Evolutionary conservation across 2,113 vertebrate species (phyloP).

Genomic region (Perca fluviatilis): DNA sequence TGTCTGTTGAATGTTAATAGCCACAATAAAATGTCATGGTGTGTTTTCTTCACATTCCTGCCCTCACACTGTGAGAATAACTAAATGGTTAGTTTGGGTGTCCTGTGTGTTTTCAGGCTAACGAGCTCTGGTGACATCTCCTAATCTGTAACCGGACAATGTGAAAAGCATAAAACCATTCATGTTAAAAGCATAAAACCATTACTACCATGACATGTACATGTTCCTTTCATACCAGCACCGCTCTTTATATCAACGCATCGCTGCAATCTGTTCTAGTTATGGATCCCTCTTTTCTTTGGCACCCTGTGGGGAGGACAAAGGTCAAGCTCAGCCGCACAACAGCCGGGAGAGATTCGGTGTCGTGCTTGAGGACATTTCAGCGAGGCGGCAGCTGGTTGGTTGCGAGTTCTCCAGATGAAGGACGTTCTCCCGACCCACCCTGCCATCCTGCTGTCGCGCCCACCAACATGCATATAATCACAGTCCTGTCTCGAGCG

Average conservation of each 20-base stretch:
- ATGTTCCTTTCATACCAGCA: neutral
- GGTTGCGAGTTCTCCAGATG: neutral
- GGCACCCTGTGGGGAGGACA: conserved; percentile 18
- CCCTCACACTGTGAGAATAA: neutral
- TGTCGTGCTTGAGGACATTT: neutral
- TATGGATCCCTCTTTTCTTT: conserved; percentile 4
- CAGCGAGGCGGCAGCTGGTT: neutral
- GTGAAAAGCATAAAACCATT: neutral
- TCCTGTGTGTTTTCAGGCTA: neutral
- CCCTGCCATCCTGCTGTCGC: conserved; percentile 3
- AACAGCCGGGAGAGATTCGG: conserved; percentile 24
- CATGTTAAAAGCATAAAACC: neutral
- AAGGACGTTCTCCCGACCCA: neutral
- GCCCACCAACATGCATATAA: neutral
- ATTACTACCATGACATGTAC: neutral
- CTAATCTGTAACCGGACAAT: neutral
- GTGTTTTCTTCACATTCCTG: neutral
- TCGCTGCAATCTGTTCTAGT: conserved; percentile 10
- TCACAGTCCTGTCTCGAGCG: neutral
- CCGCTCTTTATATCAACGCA: conserved; percentile 2
- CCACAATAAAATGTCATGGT: neutral
- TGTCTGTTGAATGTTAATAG: neutral
- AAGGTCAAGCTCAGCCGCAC: conserved; percentile 25
- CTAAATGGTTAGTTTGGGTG: neutral
- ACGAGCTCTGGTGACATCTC: neutral